Conservation (phyloP, 2,113 vertebrate species). For the Ameiurus melas region DNA sequence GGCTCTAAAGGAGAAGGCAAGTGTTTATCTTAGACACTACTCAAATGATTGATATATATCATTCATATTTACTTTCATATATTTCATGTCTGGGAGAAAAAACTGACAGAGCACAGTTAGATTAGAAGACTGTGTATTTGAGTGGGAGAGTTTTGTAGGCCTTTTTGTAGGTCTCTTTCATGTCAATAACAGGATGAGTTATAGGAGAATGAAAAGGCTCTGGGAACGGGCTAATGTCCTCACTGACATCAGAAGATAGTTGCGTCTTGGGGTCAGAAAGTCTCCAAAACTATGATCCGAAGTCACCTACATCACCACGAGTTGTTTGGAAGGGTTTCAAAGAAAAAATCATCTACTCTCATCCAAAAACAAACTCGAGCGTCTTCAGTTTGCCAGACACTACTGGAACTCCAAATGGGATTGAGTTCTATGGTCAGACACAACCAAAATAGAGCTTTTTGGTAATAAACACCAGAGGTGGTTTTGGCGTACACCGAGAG, state of each 20-base stretch:
- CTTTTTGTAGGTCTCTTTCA: background rate
- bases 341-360: too few relatives aligned
- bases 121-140: constrained; percentile 11
- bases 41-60: background rate
- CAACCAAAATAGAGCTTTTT: too few relatives aligned
- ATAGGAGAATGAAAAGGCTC: constrained; percentile 4
- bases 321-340: too few relatives aligned
- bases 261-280: too few relatives aligned
- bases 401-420: too few relatives aligned
- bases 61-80: background rate
- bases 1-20: background rate
- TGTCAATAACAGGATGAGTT: constrained; percentile 15
- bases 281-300: too few relatives aligned
- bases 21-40: background rate
- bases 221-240: background rate
- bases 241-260: background rate
- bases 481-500: too few relatives aligned
- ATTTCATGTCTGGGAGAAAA: constrained; percentile 5
- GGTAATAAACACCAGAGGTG: too few relatives aligned
- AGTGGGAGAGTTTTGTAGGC: background rate
- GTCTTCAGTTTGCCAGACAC: too few relatives aligned
- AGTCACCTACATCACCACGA: too few relatives aligned
- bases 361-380: too few relatives aligned
- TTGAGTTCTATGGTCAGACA: too few relatives aligned
- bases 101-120: constrained; percentile 19